Conservation (phyloP, 2,113 vertebrate species). For the Perca schrenkii region DNA sequence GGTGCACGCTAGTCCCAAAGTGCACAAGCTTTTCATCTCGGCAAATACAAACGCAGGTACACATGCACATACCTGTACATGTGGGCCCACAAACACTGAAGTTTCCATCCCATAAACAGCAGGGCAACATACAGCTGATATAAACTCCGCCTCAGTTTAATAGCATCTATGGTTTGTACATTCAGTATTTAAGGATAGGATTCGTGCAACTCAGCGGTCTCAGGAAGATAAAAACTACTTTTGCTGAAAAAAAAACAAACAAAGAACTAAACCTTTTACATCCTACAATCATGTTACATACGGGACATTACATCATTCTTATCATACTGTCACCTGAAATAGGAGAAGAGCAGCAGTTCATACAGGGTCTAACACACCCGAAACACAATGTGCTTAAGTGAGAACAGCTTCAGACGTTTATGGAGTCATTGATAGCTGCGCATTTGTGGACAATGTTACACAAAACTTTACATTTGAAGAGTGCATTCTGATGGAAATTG, state of each 20-base stretch:
- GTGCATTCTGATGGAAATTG: not conserved
- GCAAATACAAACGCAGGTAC: not conserved
- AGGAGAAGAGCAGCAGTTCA: constrained; percentile 62
- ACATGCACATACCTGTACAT: not conserved
- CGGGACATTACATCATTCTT: not conserved
- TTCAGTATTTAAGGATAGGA: constrained; percentile 63
- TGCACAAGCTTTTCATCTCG: not conserved
- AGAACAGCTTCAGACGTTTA: not conserved
- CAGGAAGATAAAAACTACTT: constrained; percentile 43
- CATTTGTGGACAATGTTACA: not conserved
- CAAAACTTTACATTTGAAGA: not conserved
- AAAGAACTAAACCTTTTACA: constrained; percentile 27
- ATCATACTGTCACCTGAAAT: constrained; percentile 16
- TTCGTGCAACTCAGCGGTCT: constrained; percentile 35
- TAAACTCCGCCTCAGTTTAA: constrained; percentile 39
- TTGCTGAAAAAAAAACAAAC: not conserved
- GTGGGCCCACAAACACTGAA: constrained; percentile 27
- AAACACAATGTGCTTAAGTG: constrained; percentile 20
- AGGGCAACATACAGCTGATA: constrained; percentile 16
- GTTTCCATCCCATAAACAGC: constrained; percentile 3
- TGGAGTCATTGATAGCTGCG: constrained; percentile 4
- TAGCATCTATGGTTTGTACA: constrained; percentile 71
- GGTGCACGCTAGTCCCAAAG: constrained; percentile 19
- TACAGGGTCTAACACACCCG: constrained; percentile 47
- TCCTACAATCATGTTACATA: constrained; percentile 30